phyloP scores from a whole-genome alignment of 92 coral and sea anemone genomes.

The Phymanthus crucifer region DNA sequence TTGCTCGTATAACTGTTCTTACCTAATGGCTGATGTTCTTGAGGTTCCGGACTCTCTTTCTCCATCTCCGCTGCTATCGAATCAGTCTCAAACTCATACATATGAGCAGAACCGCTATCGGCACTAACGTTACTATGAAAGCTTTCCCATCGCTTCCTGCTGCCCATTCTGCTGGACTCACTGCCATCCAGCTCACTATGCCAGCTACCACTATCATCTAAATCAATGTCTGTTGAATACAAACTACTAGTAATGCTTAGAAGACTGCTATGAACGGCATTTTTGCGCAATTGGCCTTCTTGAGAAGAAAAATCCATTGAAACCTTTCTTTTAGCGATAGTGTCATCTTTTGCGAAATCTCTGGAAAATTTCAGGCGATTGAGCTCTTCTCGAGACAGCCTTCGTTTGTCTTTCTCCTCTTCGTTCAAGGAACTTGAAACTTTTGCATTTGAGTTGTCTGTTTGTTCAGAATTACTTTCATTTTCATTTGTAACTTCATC shows the following conservation, averaged over 20 bases:
- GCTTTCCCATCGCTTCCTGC: constrained; percentile 86
- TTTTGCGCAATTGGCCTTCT: constrained; percentile 36
- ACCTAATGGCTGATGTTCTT: background rate
- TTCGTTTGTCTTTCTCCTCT: background rate
- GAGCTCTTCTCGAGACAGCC: background rate
- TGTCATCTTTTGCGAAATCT: constrained; percentile 5
- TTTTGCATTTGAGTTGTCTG: background rate
- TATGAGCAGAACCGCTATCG: constrained; percentile 96
- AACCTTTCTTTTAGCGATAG: constrained; percentile 3
- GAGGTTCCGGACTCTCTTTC: constrained; percentile 30
- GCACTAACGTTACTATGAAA: constrained; percentile 94
- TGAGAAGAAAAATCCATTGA: constrained; percentile 32
- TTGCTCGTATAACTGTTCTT: background rate
- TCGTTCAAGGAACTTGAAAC: background rate
- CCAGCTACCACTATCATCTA: constrained; percentile 60
- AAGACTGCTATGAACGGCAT: constrained; percentile 73
- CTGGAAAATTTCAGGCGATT: background rate
- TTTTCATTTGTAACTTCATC: background rate
- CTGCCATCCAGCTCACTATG: constrained; percentile 51
- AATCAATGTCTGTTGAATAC: constrained; percentile 67
- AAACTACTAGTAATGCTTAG: constrained; percentile 72
- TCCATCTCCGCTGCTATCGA: constrained; percentile 64
- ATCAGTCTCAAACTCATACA: constrained; percentile 81
- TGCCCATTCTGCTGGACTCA: constrained; percentile 43
- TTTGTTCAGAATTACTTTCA: background rate